These are phyloP conservation scores for Cassiopea xamachana DNA, from an alignment of 30 jellyfish, hydroid and myxozoan genomes.

Conservation along the genomic window DNA sequence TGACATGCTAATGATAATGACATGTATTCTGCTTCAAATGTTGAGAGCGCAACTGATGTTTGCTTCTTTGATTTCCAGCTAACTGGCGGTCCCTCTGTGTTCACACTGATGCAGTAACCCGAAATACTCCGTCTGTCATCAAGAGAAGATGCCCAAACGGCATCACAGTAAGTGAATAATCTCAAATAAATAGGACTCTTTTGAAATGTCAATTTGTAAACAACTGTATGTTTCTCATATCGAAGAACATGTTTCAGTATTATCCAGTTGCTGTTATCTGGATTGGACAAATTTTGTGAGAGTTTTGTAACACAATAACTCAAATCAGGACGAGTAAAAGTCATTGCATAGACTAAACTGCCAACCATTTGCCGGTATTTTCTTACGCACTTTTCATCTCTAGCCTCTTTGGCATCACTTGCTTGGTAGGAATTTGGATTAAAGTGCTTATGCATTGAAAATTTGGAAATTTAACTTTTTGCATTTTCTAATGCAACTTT, in stretches of 20 bases:
- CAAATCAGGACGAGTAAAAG: conserved; percentile 50
- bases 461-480: no score
- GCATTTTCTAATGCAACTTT: no score
- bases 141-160: conserved; percentile 72
- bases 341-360: conserved; percentile 60
- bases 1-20: conserved; percentile 25
- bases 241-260: conserved; percentile 10
- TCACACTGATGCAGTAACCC: conserved; percentile 53
- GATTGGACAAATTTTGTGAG: conserved; percentile 24
- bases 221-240: conserved; percentile 35
- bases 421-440: conserved; percentile 16
- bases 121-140: conserved; percentile 60
- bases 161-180: conserved; percentile 49
- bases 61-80: conserved; percentile 46
- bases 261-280: conserved; percentile 12
- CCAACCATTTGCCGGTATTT: conserved; percentile 42
- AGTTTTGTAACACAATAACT: conserved; percentile 42
- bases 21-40: conserved; percentile 42
- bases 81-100: conserved; percentile 20
- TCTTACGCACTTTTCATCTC: not conserved
- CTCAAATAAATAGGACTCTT: conserved; percentile 7
- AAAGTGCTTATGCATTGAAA: no score
- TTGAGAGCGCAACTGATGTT: conserved; percentile 16
- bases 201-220: conserved; percentile 9
- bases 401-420: not conserved